Base-by-base conservation (phyloP, 2,888 invertebrate species). In the Blastobasis adustella region DNA sequence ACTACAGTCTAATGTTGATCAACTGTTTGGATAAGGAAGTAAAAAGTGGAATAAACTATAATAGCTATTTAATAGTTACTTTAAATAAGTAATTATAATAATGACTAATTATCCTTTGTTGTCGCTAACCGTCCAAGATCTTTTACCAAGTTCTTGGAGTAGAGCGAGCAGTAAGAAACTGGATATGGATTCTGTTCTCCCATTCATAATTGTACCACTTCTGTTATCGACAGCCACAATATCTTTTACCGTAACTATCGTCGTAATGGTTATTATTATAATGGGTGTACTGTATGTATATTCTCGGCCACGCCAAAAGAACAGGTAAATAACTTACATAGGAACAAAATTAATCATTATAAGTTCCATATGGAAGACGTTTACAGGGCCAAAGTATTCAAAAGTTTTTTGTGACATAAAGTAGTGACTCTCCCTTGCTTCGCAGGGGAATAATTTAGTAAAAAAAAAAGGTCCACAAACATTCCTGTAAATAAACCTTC, bases 31-130 rank as follows among this genome's bases (percentile, higher is more conserved):
- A 6, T 40, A 40, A 6, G 41, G 9, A 40, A 40, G 41, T 6
- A 4, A 40, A 40, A 9, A 40, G 41, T 40, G 6, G 41, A 40
- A 40, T 8, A 40, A 8, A 40, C 6, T 40, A 6, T 40, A 6
- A 40, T 8, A 40, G 1, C 9, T 40, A 40, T 40, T 40, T 9
- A 40, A 40, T 40, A 40, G 41, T 6, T 40, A 40, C 9, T 40
- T 40, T 6, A 9, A 40, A 6, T 23, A 23, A 23, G 3, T 23
- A 23, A 23, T 3, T 23, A 23, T 23, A 23, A 23, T 36, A 10
- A 47, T 47, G 47, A 10, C 47, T 23, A n/a, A 9, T 8, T 41
- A 49, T 36, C 41, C 96, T 96, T 96, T 96, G 77, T 82, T 91
- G 49, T 59, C 73, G 6, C 57, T 82, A 42, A 76, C 75, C 39